These are phyloP conservation scores for Jordanella pulchra DNA, from an alignment of 2,797 vertebrate genomes.

Conservation along the genomic window DNA sequence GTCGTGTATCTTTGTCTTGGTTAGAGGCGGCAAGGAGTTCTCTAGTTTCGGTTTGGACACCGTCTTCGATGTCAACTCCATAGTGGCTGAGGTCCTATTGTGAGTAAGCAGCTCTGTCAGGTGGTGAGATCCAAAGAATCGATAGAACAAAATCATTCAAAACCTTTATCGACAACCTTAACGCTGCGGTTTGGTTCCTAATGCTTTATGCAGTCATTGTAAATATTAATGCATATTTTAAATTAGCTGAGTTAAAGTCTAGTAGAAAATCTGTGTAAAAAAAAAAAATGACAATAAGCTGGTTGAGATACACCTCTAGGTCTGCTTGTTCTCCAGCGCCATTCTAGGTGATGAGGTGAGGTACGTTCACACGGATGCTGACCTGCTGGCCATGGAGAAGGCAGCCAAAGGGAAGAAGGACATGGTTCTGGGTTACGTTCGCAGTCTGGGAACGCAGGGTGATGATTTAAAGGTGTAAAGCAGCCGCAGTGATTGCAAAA, in stretches of 20 bases:
- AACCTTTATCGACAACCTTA: background rate
- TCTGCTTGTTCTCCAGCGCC: conserved; percentile 72
- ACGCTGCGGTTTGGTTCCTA: too few relatives aligned
- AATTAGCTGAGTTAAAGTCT: too few relatives aligned
- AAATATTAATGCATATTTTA: too few relatives aligned
- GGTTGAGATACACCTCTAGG: too few relatives aligned
- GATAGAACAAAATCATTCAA: background rate
- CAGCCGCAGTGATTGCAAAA: background rate
- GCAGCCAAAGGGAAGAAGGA: conserved; percentile 82
- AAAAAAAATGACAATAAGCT: too few relatives aligned
- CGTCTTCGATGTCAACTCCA: conserved; percentile 89
- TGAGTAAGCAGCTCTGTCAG: conserved; percentile 75
- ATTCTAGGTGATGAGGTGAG: conserved; percentile 93
- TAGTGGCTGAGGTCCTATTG: conserved; percentile 92
- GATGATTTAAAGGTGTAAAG: background rate
- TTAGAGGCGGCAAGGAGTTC: conserved; percentile 85
- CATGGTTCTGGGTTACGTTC: conserved; percentile 86
- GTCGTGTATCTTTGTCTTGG: conserved; percentile 5
- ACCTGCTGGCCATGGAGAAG: conserved; percentile 85
- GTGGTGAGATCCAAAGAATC: background rate
- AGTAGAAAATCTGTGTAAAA: too few relatives aligned
- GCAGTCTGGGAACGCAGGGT: conserved; percentile 91
- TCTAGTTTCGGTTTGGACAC: conserved; percentile 87
- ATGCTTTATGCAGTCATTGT: too few relatives aligned
- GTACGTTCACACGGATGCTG: conserved; percentile 83